Base-by-base conservation (phyloP, 2,888 invertebrate species). In the Xestia c-nigrum region DNA sequence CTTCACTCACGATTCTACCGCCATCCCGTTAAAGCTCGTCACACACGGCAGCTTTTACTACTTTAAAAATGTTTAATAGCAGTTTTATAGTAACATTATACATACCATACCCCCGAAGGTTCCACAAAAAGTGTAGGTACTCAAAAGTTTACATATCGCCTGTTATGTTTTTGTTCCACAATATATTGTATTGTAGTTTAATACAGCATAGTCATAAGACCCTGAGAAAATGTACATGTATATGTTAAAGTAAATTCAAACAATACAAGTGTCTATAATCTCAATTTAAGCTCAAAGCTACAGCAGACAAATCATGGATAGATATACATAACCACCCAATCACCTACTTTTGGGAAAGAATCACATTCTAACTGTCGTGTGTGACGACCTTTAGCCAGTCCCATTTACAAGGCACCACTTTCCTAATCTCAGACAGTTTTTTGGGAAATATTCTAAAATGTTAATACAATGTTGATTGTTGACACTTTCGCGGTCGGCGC, bases 1-100 rank as follows among this genome's bases (percentile, higher is more conserved):
- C 92, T 91, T 86, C 89, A 84, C 85, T 91, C 91, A 91, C 92
- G 91, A 93, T 85, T 82, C n/a, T 21, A 76, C 74, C 77, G 38
- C 50, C 80, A 61, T 86, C 85, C 89, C 89, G 89, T 90, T 91
- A 91, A 79, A 79, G 65, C 46, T 7, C 24, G 65, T 52, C 76
- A 61, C 66, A 67, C 67, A 76, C 46, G 43, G 47, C 12, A 43
- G 14, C 6, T 76, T 46, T 40, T 38, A 12, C 43, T 64, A 64
- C 64, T 24, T 24, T 43, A 47, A 74, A 64, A 57, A 21, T 21
- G 12, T 64, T 38, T 46, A 24, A 19, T 40, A 19, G 43, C 9
- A 5, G 38, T 10, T 46, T 31, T 43, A 24, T 24, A 43, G 24
- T 5, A 5, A 24, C 10, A 52, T 16, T 16, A 61, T 10, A 38